These are phyloP conservation scores for Papilio demoleus DNA, from an alignment of 2,888 invertebrate species.

Conservation along the genomic window DNA sequence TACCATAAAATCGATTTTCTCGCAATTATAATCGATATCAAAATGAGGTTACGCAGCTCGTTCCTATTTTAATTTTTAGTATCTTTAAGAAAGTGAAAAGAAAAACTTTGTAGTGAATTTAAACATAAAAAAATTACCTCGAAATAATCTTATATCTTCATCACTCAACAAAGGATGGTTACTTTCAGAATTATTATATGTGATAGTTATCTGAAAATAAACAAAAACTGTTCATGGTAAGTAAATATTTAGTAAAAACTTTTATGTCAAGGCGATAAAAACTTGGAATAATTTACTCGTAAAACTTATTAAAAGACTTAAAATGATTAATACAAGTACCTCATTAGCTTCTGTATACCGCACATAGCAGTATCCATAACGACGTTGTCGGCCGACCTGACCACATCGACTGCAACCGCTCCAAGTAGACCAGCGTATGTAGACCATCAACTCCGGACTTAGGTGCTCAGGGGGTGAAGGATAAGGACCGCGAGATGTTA, in stretches of 20 bases:
- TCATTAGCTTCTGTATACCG: constrained; percentile 39
- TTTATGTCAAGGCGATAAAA: no score
- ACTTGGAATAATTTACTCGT: no score
- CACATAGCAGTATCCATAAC: constrained; percentile 85
- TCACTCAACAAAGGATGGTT: neutral
- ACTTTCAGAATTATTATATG: neutral
- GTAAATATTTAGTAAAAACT: neutral
- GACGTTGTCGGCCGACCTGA: constrained; percentile 80
- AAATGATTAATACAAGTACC: constrained; percentile 2
- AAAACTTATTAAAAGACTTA: neutral
- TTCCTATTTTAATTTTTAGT: neutral
- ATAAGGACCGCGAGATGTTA: constrained; percentile 52
- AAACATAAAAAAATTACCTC: constrained; percentile 5
- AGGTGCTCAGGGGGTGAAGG: constrained; percentile 33
- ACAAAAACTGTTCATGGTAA: neutral
- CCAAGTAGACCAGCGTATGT: constrained; percentile 86
- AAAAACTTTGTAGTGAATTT: neutral
- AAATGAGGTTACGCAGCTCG: neutral
- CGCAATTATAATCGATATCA: constrained; percentile 12
- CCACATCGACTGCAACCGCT: constrained; percentile 86
- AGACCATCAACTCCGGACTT: constrained; percentile 61
- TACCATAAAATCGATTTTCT: constrained; percentile 27
- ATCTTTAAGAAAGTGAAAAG: neutral
- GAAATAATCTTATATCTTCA: constrained; percentile 20
- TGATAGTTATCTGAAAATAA: neutral